These are phyloP conservation scores for Sebastes steindachneri DNA, from an alignment of 2,797 vertebrate genomes.

Conservation along the genomic window DNA sequence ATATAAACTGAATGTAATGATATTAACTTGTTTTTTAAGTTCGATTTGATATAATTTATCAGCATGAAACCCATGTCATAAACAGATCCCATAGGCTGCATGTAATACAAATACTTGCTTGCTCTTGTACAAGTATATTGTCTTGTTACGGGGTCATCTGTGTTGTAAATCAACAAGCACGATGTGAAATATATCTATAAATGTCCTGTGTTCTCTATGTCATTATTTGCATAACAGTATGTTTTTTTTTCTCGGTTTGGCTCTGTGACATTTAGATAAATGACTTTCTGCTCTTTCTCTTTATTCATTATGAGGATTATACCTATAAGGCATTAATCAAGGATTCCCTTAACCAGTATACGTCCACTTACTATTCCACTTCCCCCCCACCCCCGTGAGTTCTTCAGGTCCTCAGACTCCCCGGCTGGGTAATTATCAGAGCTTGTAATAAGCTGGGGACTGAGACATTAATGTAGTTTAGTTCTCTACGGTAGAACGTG, in stretches of 20 bases:
- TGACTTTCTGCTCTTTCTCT: slow-evolving; percentile 21
- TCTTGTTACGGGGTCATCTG: slow-evolving; percentile 13
- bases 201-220: slow-evolving; percentile 4
- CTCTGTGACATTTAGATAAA: slow-evolving; percentile 48
- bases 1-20: neutral
- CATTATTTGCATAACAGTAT: slow-evolving; percentile 22
- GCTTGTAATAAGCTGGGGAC: slow-evolving; percentile 61
- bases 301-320: slow-evolving; percentile 59
- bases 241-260: neutral
- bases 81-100: neutral
- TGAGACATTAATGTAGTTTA: slow-evolving; percentile 62
- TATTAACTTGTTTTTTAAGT: neutral
- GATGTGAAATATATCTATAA: neutral
- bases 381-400: slow-evolving; percentile 1
- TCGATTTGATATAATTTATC: neutral
- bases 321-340: slow-evolving; percentile 65
- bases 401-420: slow-evolving; percentile 36
- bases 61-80: neutral
- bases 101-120: neutral
- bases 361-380: slow-evolving; percentile 8
- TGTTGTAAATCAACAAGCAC: slow-evolving; percentile 12
- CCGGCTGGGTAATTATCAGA: slow-evolving; percentile 61
- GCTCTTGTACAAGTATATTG: neutral
- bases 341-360: slow-evolving; percentile 26
- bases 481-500: slow-evolving; percentile 34